Percentiles rank a stretch among this genome's conserved stretches.
Evolutionary conservation across 2,888 invertebrate genomes (phyloP).

Genomic region (Julus scandinavius): DNA sequence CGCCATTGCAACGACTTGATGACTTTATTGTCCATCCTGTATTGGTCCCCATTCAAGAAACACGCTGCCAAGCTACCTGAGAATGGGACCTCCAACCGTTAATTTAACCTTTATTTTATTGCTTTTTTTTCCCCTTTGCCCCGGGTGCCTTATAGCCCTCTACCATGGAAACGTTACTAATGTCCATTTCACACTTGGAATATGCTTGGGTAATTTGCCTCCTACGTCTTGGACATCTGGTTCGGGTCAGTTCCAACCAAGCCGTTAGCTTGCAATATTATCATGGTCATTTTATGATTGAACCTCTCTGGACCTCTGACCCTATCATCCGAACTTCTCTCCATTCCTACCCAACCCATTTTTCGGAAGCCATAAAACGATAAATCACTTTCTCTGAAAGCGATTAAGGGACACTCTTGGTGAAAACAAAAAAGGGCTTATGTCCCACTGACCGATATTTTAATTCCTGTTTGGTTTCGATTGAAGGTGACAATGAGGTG

Average conservation of each 20-base stretch:
- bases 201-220: neutral
- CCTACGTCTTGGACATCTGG: neutral
- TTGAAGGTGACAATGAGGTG: neutral
- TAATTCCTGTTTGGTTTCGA: neutral
- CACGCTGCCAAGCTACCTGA: constrained; percentile 15
- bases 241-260: constrained; percentile 2
- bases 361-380: neutral
- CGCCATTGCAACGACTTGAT: constrained; percentile 17
- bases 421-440: neutral
- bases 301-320: constrained; percentile 4
- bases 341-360: neutral
- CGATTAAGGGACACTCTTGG: neutral
- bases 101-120: constrained; percentile 35
- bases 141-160: neutral
- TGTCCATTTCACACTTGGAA: constrained; percentile 30
- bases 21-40: constrained; percentile 20
- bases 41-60: neutral
- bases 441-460: constrained; percentile 18
- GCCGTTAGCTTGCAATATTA: neutral
- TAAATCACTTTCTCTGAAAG: neutral
- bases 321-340: neutral
- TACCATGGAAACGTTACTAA: constrained; percentile 39
- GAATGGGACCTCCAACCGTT: constrained; percentile 26
- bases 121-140: neutral
- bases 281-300: constrained; percentile 21